phyloP scores from a whole-genome alignment of 2,888 invertebrate genomes.

The Perizoma affinitatum region DNA sequence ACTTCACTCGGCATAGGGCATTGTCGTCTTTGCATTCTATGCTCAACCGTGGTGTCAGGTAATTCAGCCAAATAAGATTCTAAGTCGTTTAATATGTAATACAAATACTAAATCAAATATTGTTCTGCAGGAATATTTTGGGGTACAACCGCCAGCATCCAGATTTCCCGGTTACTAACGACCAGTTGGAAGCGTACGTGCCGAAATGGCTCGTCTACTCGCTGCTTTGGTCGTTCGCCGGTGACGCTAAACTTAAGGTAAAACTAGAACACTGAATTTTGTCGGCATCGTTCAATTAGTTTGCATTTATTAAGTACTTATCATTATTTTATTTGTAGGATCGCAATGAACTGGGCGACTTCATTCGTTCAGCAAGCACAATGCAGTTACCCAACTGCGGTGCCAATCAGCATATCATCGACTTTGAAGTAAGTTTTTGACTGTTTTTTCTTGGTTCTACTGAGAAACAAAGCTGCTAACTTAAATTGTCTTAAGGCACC shows the following conservation, averaged over 20 bases:
- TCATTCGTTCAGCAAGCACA: slow-evolving; percentile 97
- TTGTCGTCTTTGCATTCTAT: slow-evolving; percentile 98
- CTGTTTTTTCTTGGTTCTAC: too few species aligned
- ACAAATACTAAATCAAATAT: neutral
- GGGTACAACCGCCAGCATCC: slow-evolving; percentile 96
- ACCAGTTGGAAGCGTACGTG: slow-evolving; percentile 96
- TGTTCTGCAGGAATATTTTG: slow-evolving; percentile 89
- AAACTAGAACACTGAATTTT: slow-evolving; percentile 26
- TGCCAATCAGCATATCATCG: slow-evolving; percentile 93
- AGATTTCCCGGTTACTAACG: slow-evolving; percentile 97
- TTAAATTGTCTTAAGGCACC: too few species aligned
- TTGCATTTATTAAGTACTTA: neutral
- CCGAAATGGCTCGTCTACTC: slow-evolving; percentile 97
- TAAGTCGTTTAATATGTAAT: slow-evolving; percentile 3
- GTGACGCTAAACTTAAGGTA: slow-evolving; percentile 98
- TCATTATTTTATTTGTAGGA: slow-evolving; percentile 48
- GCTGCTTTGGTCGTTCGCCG: slow-evolving; percentile 98
- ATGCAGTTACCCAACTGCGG: slow-evolving; percentile 94
- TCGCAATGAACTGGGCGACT: slow-evolving; percentile 97
- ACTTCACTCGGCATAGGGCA: slow-evolving; percentile 98
- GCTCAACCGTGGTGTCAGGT: slow-evolving; percentile 96
- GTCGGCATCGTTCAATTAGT: neutral
- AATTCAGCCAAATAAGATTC: slow-evolving; percentile 38
- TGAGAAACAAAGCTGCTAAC: too few species aligned
- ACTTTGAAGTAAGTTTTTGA: slow-evolving; percentile 90